Conservation (phyloP, 2,797 vertebrate species). For the Enteromius unitaeniatus region DNA sequence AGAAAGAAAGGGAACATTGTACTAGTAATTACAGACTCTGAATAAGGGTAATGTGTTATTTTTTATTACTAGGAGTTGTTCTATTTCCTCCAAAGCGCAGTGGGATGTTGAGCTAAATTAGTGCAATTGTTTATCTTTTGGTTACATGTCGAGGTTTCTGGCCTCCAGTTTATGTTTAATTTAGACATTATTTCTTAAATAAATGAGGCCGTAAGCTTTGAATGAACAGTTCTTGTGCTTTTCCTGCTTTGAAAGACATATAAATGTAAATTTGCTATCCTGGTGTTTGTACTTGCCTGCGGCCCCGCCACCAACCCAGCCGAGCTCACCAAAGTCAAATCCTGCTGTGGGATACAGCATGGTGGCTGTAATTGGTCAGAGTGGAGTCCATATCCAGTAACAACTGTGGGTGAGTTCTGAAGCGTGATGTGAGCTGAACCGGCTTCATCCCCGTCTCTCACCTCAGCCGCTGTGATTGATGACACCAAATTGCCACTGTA, state of each 20-base stretch:
- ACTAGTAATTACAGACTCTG: slow-evolving; percentile 21
- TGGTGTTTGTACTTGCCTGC: slow-evolving; percentile 18
- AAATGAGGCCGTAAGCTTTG: background rate
- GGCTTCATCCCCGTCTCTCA: slow-evolving; percentile 19
- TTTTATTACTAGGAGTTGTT: slow-evolving; percentile 1
- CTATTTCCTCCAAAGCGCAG: background rate
- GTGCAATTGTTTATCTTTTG: slow-evolving; percentile 27
- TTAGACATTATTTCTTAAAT: background rate
- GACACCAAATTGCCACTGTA: slow-evolving; percentile 47
- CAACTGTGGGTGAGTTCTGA: slow-evolving; percentile 40
- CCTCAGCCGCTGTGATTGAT: slow-evolving; percentile 52
- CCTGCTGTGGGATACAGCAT: slow-evolving; percentile 39
- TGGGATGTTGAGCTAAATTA: slow-evolving; percentile 10
- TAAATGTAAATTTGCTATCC: too few relatives aligned
- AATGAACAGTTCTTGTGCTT: background rate
- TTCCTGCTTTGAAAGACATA: background rate
- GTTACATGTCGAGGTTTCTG: slow-evolving; percentile 15
- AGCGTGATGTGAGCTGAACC: slow-evolving; percentile 41
- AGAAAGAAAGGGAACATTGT: slow-evolving; percentile 14
- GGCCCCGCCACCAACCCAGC: background rate
- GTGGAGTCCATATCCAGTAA: slow-evolving; percentile 49
- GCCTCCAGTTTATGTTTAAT: slow-evolving; percentile 10
- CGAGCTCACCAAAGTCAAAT: slow-evolving; percentile 3
- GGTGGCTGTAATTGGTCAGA: slow-evolving; percentile 46
- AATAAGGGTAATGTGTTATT: background rate